A percentile compares a stretch with the other conserved stretches of the same genome.
phyloP scores from a whole-genome alignment of 1,140 invertebrate genomes.

The Drosophila biarmipes region DNA sequence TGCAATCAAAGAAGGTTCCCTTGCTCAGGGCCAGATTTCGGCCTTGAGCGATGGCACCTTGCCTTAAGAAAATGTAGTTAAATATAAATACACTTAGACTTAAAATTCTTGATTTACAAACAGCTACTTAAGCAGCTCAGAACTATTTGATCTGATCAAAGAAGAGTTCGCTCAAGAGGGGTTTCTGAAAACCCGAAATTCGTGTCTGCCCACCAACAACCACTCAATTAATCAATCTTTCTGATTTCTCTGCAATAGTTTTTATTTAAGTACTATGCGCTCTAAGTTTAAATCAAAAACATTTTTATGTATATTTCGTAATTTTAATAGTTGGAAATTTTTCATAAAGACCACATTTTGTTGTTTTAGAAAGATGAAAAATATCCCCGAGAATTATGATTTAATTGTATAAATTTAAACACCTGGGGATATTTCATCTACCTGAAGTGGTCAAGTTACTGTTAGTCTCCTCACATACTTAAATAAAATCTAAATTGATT shows the following conservation, averaged over 20 bases:
- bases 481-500: constrained; percentile 80
- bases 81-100: constrained; percentile 12
- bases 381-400: constrained; percentile 18
- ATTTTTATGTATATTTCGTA: constrained; percentile 63
- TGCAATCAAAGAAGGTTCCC: constrained; percentile 4
- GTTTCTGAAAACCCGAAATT: constrained; percentile 2
- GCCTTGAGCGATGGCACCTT: constrained; percentile 20
- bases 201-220: constrained; percentile 22
- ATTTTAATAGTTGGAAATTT: constrained; percentile 77
- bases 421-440: constrained; percentile 38
- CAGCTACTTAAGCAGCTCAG: constrained; percentile 24
- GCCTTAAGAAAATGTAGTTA: constrained; percentile 4
- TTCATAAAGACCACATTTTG: constrained; percentile 23
- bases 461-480: constrained; percentile 63
- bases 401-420: constrained; percentile 40
- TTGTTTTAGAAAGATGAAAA: constrained; percentile 21
- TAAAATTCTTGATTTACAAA: neutral
- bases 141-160: constrained; percentile 11
- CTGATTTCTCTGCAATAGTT: constrained; percentile 6
- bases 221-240: constrained; percentile 13
- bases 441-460: constrained; percentile 22
- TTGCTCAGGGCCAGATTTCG: constrained; percentile 8
- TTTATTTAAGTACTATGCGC: constrained; percentile 32
- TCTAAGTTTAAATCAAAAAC: constrained; percentile 33
- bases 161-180: constrained; percentile 16